Conservation (phyloP, 2,113 vertebrate genomes). For the Narcine bancroftii region DNA sequence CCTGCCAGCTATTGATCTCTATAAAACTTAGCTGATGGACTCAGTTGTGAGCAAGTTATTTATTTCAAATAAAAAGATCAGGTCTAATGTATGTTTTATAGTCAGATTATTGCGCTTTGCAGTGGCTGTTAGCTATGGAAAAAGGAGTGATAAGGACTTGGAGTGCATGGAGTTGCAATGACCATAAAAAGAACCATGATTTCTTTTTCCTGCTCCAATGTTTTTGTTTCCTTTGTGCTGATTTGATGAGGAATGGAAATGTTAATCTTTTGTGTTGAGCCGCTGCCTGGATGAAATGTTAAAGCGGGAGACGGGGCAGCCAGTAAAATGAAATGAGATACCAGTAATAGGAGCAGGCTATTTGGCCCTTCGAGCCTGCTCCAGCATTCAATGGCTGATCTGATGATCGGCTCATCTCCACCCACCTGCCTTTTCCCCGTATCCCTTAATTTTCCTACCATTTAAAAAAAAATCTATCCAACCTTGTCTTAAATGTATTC, state of each 20-base stretch:
- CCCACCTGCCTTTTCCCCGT: no score
- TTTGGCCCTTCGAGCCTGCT: no score
- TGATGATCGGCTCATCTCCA: no score
- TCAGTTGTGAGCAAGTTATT: constrained; percentile 29
- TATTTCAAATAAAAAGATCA: constrained; percentile 18
- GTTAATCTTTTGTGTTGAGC: not conserved
- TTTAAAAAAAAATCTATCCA: no score
- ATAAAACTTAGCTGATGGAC: constrained; percentile 24
- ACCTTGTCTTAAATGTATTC: no score
- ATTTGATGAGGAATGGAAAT: not conserved
- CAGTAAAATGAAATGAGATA: not conserved
- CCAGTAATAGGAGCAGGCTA: no score
- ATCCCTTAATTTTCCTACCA: no score
- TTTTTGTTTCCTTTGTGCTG: not conserved
- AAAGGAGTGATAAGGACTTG: not conserved
- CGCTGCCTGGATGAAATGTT: not conserved
- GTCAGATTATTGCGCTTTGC: constrained; percentile 30
- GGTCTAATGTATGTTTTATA: constrained; percentile 30
- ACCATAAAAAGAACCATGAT: not conserved
- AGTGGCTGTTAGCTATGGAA: constrained; percentile 5
- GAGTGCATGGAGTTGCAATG: not conserved
- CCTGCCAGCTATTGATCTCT: constrained; percentile 9
- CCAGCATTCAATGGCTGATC: no score
- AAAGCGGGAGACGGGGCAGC: no score
- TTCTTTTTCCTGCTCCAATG: not conserved